Percentiles rank a stretch among this genome's conserved stretches.
Conservation (phyloP, 2,888 invertebrate species). For the Coelinius sp. region DNA sequence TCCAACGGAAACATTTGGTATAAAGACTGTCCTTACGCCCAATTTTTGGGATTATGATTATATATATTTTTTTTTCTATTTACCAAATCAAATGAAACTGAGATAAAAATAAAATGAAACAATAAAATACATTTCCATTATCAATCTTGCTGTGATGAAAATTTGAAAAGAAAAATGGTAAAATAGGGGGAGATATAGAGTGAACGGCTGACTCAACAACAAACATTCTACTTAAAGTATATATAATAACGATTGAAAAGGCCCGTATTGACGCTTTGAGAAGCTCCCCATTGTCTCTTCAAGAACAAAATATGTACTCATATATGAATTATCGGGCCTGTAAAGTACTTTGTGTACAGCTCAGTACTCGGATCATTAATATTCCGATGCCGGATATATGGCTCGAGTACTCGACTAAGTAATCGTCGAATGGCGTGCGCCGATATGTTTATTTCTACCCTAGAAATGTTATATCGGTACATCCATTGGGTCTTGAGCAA, state of each 20-base stretch:
- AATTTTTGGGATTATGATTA: not conserved
- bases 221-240: constrained; percentile 19
- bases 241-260: not conserved
- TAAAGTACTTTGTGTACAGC: not conserved
- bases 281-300: constrained; percentile 14
- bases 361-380: constrained; percentile 51
- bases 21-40: not conserved
- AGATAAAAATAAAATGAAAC: no score
- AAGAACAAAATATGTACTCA: constrained; percentile 23
- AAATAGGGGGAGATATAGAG: not conserved
- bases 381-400: constrained; percentile 52
- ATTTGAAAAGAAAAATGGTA: not conserved
- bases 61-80: no score
- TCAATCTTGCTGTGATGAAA: no score
- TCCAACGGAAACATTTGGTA: not conserved
- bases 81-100: no score
- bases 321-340: not conserved
- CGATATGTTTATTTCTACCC: constrained; percentile 42
- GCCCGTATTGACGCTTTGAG: constrained; percentile 12
- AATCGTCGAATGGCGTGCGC: constrained; percentile 57
- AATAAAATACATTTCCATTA: no score
- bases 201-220: constrained; percentile 23
- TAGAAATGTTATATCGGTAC: not conserved
- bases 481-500: not conserved
- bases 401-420: constrained; percentile 53